Evolutionary conservation across 2,888 invertebrate species (phyloP).

Genomic region (Melanophora roralis): DNA sequence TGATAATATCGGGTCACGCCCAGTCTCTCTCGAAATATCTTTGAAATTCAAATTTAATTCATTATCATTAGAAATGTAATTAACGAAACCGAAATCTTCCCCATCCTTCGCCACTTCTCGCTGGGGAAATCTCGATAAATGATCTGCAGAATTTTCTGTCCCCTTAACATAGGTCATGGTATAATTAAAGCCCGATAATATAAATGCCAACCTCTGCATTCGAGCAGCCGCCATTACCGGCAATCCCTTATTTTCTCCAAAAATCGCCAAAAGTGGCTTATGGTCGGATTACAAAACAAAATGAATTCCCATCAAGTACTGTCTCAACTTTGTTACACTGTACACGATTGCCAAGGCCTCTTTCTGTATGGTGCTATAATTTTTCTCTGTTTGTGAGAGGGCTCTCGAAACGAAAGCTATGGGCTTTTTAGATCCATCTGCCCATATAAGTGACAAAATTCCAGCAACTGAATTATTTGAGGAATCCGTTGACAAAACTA

Average conservation of each 20-base stretch:
- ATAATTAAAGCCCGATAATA: too few relatives aligned
- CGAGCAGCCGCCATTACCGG: not conserved
- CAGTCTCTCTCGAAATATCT: conserved; percentile 34
- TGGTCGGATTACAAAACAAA: too few relatives aligned
- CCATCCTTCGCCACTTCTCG: not conserved
- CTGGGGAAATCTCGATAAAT: conserved; percentile 23
- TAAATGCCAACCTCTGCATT: not conserved
- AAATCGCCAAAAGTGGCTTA: too few relatives aligned
- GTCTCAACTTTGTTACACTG: too few relatives aligned
- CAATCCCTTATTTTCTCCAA: too few relatives aligned
- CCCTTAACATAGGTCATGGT: conserved; percentile 17
- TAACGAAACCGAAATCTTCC: conserved; percentile 1
- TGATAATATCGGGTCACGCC: too few relatives aligned
- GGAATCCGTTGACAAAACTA: conserved; percentile 64
- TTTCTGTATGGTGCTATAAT: too few relatives aligned
- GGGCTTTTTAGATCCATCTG: conserved; percentile 31
- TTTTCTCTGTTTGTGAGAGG: too few relatives aligned
- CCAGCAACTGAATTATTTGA: conserved; percentile 53
- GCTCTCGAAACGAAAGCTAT: too few relatives aligned
- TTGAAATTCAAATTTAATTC: conserved; percentile 27
- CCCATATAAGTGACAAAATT: not conserved
- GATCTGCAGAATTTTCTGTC: conserved; percentile 30
- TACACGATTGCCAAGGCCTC: too few relatives aligned
- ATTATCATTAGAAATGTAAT: not conserved
- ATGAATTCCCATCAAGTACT: too few relatives aligned